Evolutionary conservation across 1,140 invertebrate genomes (phyloP).

Genomic region (Drosophila cardini): DNA sequence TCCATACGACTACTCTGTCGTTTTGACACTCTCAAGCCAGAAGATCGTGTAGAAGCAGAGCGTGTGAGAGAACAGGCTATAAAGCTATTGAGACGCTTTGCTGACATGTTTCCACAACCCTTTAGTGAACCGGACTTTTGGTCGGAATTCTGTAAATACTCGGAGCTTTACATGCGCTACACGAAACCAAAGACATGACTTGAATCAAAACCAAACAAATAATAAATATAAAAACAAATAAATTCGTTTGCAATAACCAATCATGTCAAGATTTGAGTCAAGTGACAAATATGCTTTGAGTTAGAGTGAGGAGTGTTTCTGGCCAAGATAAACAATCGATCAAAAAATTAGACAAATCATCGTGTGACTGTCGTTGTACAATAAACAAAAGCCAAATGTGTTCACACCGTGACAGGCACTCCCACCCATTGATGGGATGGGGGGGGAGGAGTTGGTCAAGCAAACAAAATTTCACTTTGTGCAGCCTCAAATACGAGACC

Average conservation of each 20-base stretch:
- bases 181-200: background rate
- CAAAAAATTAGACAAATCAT: conserved; percentile 78
- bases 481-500: conserved; percentile 34
- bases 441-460: conserved; percentile 54
- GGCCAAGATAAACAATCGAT: conserved; percentile 67
- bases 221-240: conserved; percentile 33
- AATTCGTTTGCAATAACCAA: conserved; percentile 24
- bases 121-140: conserved; percentile 30
- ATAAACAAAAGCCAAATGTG: conserved; percentile 78
- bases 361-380: conserved; percentile 46
- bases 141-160: conserved; percentile 8
- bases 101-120: background rate
- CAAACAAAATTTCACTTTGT: conserved; percentile 71
- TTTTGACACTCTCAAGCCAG: background rate
- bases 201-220: conserved; percentile 21
- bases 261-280: conserved; percentile 40
- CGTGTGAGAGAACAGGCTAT: conserved; percentile 6
- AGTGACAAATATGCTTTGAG: conserved; percentile 63
- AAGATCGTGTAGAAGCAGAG: background rate
- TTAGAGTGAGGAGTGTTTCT: background rate
- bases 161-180: conserved; percentile 19
- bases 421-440: background rate
- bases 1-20: conserved; percentile 28
- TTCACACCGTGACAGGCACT: conserved; percentile 57
- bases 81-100: conserved; percentile 21